Base-by-base conservation (phyloP, 2,113 vertebrate species). In the Dolichallabes microphthalmus region DNA sequence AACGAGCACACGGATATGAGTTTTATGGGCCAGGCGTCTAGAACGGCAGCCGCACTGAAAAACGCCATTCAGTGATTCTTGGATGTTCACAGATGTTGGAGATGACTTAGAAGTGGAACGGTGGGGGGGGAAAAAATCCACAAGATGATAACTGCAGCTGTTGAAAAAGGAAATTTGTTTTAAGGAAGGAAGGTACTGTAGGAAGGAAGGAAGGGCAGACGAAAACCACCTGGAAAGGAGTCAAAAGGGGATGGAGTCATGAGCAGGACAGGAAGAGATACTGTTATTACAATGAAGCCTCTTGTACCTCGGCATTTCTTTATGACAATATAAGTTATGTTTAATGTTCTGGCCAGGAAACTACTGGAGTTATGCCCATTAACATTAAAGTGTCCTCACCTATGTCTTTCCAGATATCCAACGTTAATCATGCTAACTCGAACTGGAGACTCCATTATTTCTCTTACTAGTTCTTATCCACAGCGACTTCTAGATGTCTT, bases 11-110 rank as follows among this genome's bases (percentile, higher is more conserved):
- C 14, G 5, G 73, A 39, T 22, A n/a, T 4, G 52, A 39, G 63
- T 58, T 79, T 58, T 45, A 77, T 53, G 22, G 69, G 52, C 5
- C 60, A 55, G 52, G n/a, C 11, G 13, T 57, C 22, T 45, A 52
- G 50, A 45, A 61, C 30, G 14, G 52, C 75, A 52, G 73, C 82
- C 5, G 20, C 66, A 22, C 6, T 35, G 60, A 80, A 64, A 80
- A 45, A 79, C 50, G 84, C 32, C 76, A 69, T 71, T 85, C 76
- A 58, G 22, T 27, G 76, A 58, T 52, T 27, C 61, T 79, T 45
- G 32, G 63, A 85, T 79, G 83, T 58, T 71, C 50, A 27, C 84
- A 45, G 25, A 19, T 63, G 63, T 57, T 85, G 19, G 12, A 50
- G n/a, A 39, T 25, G 73, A 30, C 45, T 14, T 12, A 32, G 15